Base-by-base conservation (phyloP, 2,888 invertebrate genomes). In the Papilio demoleus region DNA sequence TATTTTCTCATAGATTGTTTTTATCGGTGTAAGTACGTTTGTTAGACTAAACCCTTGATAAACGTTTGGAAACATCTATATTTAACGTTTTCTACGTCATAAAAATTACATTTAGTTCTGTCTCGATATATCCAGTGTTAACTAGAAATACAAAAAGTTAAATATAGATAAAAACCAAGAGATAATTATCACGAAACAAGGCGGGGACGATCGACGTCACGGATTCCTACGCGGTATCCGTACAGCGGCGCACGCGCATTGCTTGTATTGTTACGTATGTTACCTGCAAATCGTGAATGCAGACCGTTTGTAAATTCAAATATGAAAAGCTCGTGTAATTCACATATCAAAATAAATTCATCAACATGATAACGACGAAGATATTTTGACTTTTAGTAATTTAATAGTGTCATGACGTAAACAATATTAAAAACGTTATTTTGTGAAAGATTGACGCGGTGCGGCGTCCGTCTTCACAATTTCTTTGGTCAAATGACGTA, bases 171-270 rank as follows among this genome's bases (percentile, higher is more conserved):
- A 56, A 56, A 56, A 56, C 12, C 53, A 19, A 38, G 59, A 47
- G 36, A 60, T 22, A 31, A 38, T 66, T 36, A 36, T 59, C 45
- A 60, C 3, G 24, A 36, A 27, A 31, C 12, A 19, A 59, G 59
- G 47, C 59, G 45, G 36, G 34, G 65, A n/a, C 59, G 19, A 36
- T 1, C 42, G 56, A 31, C 67, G 67, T 62, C 56, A 62, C 24
- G 58, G 62, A 67, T 67, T 62, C 67, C 62, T 62, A 62, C 62
- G 56, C 62, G 56, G 56, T 62, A 62, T 56, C 45, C 67, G 36
- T 6, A 24, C 50, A 22, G 9, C 64, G 27, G 38, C 47, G 22
- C 47, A 50, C 24, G 53, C 31, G 53, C 31, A 56, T n/a, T 31
- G 53, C 17, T n/a, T 17, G 11, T 47, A 47, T 47, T 47, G 12